A percentile compares a stretch with the other conserved stretches of the same genome.
These are phyloP conservation scores for Heterodera carotae DNA, from an alignment of 1,140 invertebrate species.

Conservation along the genomic window DNA sequence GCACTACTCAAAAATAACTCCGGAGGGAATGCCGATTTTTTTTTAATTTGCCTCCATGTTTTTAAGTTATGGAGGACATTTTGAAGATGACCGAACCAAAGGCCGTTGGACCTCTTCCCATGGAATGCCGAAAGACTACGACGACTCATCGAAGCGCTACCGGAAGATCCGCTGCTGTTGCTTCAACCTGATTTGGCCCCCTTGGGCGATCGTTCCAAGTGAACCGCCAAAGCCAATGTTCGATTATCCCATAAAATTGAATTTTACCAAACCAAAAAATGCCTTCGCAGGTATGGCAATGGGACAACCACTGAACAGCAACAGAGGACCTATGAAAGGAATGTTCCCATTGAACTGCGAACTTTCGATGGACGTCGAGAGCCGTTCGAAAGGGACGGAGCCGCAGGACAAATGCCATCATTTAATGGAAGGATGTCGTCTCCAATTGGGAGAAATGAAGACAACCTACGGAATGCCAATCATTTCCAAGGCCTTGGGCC, in stretches of 20 bases:
- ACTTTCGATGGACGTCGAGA: not conserved
- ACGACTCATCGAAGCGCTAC: conserved; percentile 14
- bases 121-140: not conserved
- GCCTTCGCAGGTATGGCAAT: not conserved
- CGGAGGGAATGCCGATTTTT: not conserved
- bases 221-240: conserved; percentile 19
- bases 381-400: not conserved
- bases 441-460: not conserved
- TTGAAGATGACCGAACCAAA: not conserved
- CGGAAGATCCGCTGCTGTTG: conserved; percentile 32
- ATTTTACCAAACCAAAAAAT: not conserved
- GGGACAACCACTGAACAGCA: not conserved
- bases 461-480: not conserved
- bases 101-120: not conserved
- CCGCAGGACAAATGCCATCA: not conserved
- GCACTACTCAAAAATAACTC: not conserved
- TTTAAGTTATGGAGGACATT: conserved; percentile 1
- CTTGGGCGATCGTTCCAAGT: conserved; percentile 17
- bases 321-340: not conserved
- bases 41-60: not conserved
- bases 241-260: not conserved
- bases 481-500: not conserved
- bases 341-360: not conserved
- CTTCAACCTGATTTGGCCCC: conserved; percentile 31
- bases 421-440: not conserved